A percentile compares a stretch with the other conserved stretches of the same genome.
These are phyloP conservation scores for Corapipo altera DNA, from an alignment of 2,113 vertebrate species.

Conservation along the genomic window DNA sequence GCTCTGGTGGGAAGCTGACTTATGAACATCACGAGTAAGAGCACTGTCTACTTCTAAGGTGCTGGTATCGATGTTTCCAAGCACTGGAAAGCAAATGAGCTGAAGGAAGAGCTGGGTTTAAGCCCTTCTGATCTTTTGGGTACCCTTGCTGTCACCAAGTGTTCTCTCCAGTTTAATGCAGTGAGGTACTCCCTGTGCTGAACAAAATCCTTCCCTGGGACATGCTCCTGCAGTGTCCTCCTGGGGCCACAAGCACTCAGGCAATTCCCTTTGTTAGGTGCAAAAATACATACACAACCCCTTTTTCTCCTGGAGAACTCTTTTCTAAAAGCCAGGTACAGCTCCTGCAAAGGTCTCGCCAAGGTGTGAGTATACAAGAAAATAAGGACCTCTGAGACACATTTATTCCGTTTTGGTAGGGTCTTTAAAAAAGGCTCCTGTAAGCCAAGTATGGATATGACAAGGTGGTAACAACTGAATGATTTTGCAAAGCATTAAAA, in stretches of 20 bases:
- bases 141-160: not conserved
- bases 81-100: not conserved
- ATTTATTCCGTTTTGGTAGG: not conserved
- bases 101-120: not conserved
- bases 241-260: fast-evolving
- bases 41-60: not conserved
- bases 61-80: not conserved
- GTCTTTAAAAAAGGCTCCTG: not conserved
- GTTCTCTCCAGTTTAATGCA: not conserved
- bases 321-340: not conserved
- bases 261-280: not conserved
- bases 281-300: not conserved
- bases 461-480: not conserved
- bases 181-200: not conserved
- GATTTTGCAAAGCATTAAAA: not conserved
- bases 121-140: not conserved
- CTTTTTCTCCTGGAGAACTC: not conserved
- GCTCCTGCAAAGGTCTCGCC: not conserved
- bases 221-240: not conserved
- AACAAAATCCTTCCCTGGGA: not conserved
- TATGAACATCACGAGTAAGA: not conserved
- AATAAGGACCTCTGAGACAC: not conserved
- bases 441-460: not conserved
- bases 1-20: not conserved
- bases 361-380: not conserved